phyloP scores from a whole-genome alignment of 2,797 vertebrate genomes.

The Tragelaphus oryx region DNA sequence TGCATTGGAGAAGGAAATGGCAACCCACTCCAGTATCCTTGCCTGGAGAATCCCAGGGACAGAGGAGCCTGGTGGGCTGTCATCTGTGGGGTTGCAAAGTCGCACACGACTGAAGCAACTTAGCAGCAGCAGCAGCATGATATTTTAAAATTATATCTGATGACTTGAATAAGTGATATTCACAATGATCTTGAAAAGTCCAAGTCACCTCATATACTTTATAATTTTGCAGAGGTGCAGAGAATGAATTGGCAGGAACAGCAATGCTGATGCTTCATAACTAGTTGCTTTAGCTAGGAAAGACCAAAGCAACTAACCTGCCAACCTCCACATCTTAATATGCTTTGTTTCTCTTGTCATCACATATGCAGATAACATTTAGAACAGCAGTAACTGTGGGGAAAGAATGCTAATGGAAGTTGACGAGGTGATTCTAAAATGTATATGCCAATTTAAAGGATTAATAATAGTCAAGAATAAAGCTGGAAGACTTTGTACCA shows the following conservation, averaged over 20 bases:
- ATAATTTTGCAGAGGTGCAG: not conserved
- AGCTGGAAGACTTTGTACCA: not conserved
- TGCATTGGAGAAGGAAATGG: no score
- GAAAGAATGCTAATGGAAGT: not conserved
- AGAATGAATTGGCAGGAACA: not conserved
- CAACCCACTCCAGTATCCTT: no score
- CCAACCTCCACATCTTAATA: not conserved
- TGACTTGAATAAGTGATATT: not conserved
- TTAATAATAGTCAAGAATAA: not conserved
- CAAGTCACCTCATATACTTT: not conserved
- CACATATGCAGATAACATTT: not conserved
- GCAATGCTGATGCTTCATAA: not conserved
- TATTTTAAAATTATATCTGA: not conserved
- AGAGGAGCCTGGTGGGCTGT: no score
- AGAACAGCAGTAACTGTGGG: not conserved
- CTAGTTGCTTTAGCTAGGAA: not conserved
- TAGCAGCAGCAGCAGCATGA: no score
- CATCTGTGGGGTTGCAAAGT: no score
- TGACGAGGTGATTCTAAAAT: slow-evolving; percentile 9
- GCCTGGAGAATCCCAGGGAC: no score
- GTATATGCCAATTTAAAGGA: not conserved
- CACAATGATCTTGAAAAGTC: not conserved
- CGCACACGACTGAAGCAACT: no score
- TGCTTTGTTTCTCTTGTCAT: not conserved
- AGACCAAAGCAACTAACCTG: not conserved